Percentiles rank a stretch among this genome's conserved stretches.
Conservation (phyloP, 2,888 invertebrate genomes). For the Caenorhabditis sinica region DNA sequence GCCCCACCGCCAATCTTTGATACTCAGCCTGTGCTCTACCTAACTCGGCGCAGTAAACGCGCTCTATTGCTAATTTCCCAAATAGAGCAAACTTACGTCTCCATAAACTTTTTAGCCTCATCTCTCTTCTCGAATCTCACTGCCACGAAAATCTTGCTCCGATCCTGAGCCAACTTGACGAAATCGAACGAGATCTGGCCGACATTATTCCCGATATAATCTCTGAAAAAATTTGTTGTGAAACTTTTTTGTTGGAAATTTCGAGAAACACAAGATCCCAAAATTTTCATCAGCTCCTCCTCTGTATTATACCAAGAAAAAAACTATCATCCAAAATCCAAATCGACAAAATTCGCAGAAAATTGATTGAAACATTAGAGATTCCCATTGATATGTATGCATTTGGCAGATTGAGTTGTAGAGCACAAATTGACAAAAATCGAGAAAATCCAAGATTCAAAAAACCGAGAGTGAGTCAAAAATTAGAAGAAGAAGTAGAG, state of each 20-base stretch:
- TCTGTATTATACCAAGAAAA: background rate
- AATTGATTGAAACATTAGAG: background rate
- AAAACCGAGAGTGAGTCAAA: too few relatives aligned
- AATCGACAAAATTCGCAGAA: too few relatives aligned
- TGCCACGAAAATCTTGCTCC: conserved; percentile 79
- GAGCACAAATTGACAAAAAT: background rate
- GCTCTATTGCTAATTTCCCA: background rate
- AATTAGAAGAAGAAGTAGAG: too few relatives aligned
- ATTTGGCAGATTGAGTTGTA: background rate
- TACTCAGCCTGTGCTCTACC: too few relatives aligned
- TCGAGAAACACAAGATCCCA: background rate
- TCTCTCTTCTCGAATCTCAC: conserved; percentile 81
- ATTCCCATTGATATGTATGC: background rate
- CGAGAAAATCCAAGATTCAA: background rate
- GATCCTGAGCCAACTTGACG: conserved; percentile 78
- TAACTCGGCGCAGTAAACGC: too few relatives aligned
- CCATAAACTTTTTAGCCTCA: conserved; percentile 78
- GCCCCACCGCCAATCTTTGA: too few relatives aligned
- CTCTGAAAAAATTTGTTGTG: conserved; percentile 64
- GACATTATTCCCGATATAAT: conserved; percentile 80
- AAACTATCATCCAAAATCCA: too few relatives aligned
- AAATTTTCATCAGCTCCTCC: background rate
- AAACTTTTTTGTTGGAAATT: too few relatives aligned
- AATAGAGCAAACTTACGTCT: conserved; percentile 61
- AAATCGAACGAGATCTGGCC: conserved; percentile 82